phyloP scores from a whole-genome alignment of 1,140 invertebrate species.

The Papilio dardanus region DNA sequence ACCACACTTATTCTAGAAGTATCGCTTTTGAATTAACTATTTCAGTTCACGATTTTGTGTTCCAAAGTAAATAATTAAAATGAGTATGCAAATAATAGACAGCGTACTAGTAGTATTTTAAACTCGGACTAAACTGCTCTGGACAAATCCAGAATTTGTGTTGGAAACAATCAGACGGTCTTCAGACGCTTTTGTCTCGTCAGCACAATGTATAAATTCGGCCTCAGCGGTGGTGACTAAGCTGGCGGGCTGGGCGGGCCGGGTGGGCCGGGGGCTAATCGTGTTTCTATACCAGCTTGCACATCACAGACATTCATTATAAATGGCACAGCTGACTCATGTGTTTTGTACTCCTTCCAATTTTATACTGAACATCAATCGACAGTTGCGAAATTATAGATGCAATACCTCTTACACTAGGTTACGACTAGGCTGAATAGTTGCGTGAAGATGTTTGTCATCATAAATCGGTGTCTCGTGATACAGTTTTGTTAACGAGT shows the following conservation, averaged over 20 bases:
- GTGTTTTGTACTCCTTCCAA: constrained; percentile 36
- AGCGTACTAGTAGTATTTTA: not conserved
- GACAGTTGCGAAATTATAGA: constrained; percentile 29
- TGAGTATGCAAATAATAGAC: not conserved
- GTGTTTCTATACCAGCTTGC: constrained; percentile 24
- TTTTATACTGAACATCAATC: constrained; percentile 21
- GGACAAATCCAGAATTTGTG: not conserved
- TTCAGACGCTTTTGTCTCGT: constrained; percentile 31
- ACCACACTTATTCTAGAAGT: too few species aligned
- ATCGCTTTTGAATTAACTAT: too few species aligned
- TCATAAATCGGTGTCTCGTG: too few species aligned
- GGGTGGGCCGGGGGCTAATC: constrained; percentile 16
- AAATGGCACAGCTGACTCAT: constrained; percentile 34
- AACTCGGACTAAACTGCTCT: not conserved
- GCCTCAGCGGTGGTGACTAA: constrained; percentile 22
- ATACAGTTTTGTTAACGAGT: too few species aligned
- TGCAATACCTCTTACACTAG: not conserved
- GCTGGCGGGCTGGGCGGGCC: not conserved
- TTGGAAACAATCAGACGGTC: constrained; percentile 16
- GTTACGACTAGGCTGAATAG: too few species aligned
- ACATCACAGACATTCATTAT: constrained; percentile 15
- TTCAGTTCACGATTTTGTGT: too few species aligned
- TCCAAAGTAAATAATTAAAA: not conserved
- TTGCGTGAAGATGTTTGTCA: too few species aligned
- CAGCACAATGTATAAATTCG: constrained; percentile 27